Evolutionary conservation across 2,797 vertebrate species (phyloP).

Genomic region (Sarcoramphus papa): DNA sequence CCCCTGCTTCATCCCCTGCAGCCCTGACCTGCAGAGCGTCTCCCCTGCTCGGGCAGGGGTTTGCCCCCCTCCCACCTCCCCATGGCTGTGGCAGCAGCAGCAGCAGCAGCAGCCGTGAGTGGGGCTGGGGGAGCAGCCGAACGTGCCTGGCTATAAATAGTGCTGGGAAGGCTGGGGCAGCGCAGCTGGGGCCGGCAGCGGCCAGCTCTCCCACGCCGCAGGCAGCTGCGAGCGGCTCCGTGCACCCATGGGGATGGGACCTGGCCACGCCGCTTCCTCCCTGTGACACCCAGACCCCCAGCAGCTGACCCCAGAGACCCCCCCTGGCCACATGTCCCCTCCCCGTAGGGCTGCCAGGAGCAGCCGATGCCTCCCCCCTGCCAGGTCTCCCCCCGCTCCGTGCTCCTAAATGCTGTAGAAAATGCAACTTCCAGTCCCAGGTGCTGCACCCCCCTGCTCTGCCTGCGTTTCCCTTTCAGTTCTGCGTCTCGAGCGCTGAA

Average conservation of each 20-base stretch:
- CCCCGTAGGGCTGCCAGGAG: background rate
- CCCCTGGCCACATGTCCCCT: background rate
- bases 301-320: background rate
- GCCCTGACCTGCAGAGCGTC: accelerated
- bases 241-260: background rate
- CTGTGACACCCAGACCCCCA: background rate
- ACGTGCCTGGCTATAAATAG: background rate
- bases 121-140: background rate
- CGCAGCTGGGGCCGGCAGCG: background rate
- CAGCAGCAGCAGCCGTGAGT: background rate
- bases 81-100: accelerated
- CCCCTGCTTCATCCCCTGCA: accelerated
- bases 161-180: background rate
- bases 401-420: background rate
- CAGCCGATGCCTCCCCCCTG: accelerated
- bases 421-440: background rate
- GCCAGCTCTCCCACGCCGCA: background rate
- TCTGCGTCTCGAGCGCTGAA: background rate
- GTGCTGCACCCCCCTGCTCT: background rate
- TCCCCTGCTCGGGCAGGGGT: background rate
- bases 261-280: background rate
- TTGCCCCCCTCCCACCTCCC: background rate
- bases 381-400: background rate
- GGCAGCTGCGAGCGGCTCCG: background rate
- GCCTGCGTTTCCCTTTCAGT: background rate